phyloP scores from a whole-genome alignment of 1,140 invertebrate species.

The Oryzaephilus surinamensis region DNA sequence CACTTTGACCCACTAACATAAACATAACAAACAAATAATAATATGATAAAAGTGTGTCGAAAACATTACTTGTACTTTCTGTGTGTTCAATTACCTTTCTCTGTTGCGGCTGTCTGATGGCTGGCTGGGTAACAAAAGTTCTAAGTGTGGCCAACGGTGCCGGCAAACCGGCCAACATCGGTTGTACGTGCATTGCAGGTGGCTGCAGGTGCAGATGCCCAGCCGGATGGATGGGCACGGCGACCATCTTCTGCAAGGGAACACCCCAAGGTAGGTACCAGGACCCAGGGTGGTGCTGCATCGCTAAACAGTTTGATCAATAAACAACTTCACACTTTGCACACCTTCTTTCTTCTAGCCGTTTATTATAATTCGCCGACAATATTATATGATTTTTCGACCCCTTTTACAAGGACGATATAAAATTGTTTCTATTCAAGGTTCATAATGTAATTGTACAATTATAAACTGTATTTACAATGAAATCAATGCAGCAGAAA shows the following conservation, averaged over 20 bases:
- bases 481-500: no score
- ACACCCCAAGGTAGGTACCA: conserved; percentile 46
- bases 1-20: no score
- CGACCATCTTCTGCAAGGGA: conserved; percentile 43
- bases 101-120: conserved; percentile 26
- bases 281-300: conserved; percentile 41
- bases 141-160: conserved; percentile 32
- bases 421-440: conserved; percentile 2
- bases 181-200: conserved; percentile 31
- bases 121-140: conserved; percentile 32
- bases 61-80: no score
- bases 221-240: conserved; percentile 36
- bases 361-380: not conserved
- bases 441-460: no score
- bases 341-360: not conserved
- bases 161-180: conserved; percentile 31
- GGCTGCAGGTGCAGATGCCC: conserved; percentile 29
- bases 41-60: no score
- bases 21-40: no score
- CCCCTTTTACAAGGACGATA: conserved; percentile 3
- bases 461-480: no score
- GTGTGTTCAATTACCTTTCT: no score
- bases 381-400: conserved; percentile 1
- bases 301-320: conserved; percentile 17
- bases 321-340: conserved; percentile 11